Evolutionary conservation across 2,888 invertebrate species (phyloP).

Genomic region (Drosophila meridionalis): DNA sequence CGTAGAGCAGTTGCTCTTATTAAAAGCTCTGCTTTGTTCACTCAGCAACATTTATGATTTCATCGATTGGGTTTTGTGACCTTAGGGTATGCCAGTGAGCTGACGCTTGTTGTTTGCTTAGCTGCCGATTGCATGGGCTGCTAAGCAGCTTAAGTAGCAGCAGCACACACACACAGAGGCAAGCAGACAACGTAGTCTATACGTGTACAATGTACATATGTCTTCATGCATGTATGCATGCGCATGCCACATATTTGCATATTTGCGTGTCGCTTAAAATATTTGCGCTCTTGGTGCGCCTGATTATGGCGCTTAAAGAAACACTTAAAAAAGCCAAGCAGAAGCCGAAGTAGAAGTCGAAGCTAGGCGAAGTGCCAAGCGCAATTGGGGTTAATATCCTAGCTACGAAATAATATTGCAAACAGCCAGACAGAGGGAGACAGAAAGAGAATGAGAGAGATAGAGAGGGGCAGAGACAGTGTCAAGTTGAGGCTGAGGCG

Average conservation of each 20-base stretch:
- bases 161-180: conserved; percentile 25
- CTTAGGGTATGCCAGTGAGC: conserved; percentile 55
- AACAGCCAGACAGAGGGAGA: conserved; percentile 41
- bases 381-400: conserved; percentile 80
- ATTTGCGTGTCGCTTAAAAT: conserved; percentile 77
- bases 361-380: conserved; percentile 71
- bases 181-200: conserved; percentile 12
- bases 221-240: conserved; percentile 44
- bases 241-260: conserved; percentile 70
- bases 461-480: neutral
- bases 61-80: conserved; percentile 32
- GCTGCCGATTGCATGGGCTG: conserved; percentile 62
- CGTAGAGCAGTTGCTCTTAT: neutral
- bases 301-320: conserved; percentile 81
- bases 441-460: neutral
- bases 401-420: conserved; percentile 69
- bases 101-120: conserved; percentile 66
- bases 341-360: conserved; percentile 18
- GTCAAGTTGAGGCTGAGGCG: conserved; percentile 24
- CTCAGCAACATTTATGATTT: conserved; percentile 31
- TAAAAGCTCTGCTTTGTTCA: conserved; percentile 4
- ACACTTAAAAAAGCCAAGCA: conserved; percentile 75
- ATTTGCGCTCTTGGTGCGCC: conserved; percentile 74
- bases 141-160: conserved; percentile 76
- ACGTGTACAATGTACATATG: conserved; percentile 31